Base-by-base conservation (phyloP, 2,888 invertebrate species). In the Acleris holmiana region DNA sequence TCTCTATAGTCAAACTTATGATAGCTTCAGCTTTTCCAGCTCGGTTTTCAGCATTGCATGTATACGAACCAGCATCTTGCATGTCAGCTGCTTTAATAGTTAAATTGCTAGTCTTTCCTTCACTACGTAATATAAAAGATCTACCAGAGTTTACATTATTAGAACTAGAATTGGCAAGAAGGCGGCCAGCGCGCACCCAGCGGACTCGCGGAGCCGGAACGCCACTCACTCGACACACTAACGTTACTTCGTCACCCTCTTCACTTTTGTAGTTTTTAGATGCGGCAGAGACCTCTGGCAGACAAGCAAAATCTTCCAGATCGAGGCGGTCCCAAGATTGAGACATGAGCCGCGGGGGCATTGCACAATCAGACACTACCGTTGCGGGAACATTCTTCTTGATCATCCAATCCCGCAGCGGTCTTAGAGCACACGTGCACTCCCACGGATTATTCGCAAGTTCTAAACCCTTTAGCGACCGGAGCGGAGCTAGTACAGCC, bases 391-490 rank as follows among this genome's bases (percentile, higher is more conserved):
- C 95, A 79, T 97, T 97, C 77, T 94, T 94, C 65, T 93, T 93
- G 68, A 95, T 85, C 96, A 97, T 96, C 97, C 97, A 97, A 74
- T 95, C 95, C 21, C 96, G 90, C 68, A 97, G 83, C 0, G 96
- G 96, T 61, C 96, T 91, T 67, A 97, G 82, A 25, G 94, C 93
- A 80, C 97, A 97, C 48, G 96, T 95, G 82, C 97, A 97, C 82
- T 96, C 96, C 96, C 97, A 97, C 0, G 95, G 96, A 84, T 97
- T 97, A 67, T 93, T 94, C n/a, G 95, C 94, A 69, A 97, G 84
- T 75, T 96, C 96, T 68, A 97, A 86, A 15, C 96, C 96, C 77
- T 96, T 95, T 58, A 97, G 85, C 69, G 94, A 95, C 69, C 94
- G 90, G 51, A 97, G 85, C 10, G 95, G 93, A 1, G 95, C 95